Percentiles rank a stretch among this genome's conserved stretches.
These are phyloP conservation scores for Philypnodon macrostomus DNA, from an alignment of 2,797 vertebrate species.

Conservation along the genomic window DNA sequence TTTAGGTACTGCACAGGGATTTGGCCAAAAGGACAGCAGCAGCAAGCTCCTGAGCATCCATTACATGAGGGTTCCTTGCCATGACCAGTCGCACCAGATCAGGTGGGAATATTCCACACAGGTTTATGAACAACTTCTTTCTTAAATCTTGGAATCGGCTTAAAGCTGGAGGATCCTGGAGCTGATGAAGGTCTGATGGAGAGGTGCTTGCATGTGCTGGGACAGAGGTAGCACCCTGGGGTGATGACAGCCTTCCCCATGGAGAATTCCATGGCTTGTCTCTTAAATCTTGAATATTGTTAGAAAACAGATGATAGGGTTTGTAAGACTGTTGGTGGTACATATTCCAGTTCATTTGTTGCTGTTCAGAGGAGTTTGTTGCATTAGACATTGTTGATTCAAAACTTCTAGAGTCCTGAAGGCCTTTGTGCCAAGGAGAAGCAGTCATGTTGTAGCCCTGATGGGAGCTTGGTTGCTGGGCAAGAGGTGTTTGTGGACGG, in stretches of 20 bases:
- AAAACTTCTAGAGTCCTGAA: conserved; percentile 79
- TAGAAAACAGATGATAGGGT: conserved; percentile 83
- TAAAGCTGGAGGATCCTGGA: conserved; percentile 72
- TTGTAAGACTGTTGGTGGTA: conserved; percentile 81
- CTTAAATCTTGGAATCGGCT: conserved; percentile 81
- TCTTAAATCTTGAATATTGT: conserved; percentile 81
- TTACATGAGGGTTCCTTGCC: conserved; percentile 88
- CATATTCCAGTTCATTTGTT: conserved; percentile 78
- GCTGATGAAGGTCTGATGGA: conserved; percentile 30
- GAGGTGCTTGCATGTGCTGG: conserved; percentile 30
- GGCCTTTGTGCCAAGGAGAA: conserved; percentile 81
- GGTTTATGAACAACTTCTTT: conserved; percentile 87
- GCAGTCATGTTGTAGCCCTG: conserved; percentile 66
- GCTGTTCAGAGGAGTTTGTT: conserved; percentile 67
- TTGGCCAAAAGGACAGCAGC: conserved; percentile 93
- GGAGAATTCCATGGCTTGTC: conserved; percentile 83
- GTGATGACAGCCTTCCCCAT: conserved; percentile 50
- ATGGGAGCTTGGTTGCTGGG: conserved; percentile 64
- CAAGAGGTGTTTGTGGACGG: conserved; percentile 49
- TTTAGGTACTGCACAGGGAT: conserved; percentile 84
- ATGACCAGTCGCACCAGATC: conserved; percentile 90
- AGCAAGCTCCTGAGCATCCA: conserved; percentile 92
- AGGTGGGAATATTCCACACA: conserved; percentile 93
- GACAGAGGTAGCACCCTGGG: conserved; percentile 27
- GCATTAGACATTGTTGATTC: conserved; percentile 79